Percentiles rank a stretch among this genome's conserved stretches.
These are phyloP conservation scores for Solea solea DNA, from an alignment of 2,113 vertebrate genomes.

Conservation along the genomic window DNA sequence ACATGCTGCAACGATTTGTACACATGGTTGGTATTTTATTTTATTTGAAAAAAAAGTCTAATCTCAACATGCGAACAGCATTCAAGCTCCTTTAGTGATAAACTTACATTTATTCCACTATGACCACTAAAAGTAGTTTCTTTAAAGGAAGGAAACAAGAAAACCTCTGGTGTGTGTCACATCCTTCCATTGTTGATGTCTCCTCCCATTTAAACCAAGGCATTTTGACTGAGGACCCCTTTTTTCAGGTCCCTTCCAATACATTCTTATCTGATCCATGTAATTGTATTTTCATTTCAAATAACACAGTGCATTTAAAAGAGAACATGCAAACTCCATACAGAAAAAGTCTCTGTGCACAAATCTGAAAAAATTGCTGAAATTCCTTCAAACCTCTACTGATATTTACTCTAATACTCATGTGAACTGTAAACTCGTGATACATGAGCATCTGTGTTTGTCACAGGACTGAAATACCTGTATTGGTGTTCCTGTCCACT, in stretches of 20 bases:
- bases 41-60: too few species aligned
- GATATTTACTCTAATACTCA: too few species aligned
- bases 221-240: background rate
- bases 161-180: background rate
- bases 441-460: too few species aligned
- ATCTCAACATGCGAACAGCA: too few species aligned
- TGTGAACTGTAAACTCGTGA: too few species aligned
- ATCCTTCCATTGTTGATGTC: slow-evolving; percentile 33
- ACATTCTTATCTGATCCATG: too few species aligned
- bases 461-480: too few species aligned
- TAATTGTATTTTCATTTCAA: background rate
- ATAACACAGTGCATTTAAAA: background rate
- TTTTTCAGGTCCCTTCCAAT: background rate
- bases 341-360: too few species aligned
- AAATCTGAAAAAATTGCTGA: too few species aligned
- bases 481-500: too few species aligned
- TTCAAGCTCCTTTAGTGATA: background rate
- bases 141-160: slow-evolving; percentile 2
- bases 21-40: background rate
- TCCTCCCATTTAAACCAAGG: background rate
- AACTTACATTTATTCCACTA: background rate
- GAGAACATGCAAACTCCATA: background rate
- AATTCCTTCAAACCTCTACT: too few species aligned
- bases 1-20: background rate
- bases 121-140: slow-evolving; percentile 1